phyloP scores from a whole-genome alignment of 2,797 vertebrate species.

The Sylvia borin region DNA sequence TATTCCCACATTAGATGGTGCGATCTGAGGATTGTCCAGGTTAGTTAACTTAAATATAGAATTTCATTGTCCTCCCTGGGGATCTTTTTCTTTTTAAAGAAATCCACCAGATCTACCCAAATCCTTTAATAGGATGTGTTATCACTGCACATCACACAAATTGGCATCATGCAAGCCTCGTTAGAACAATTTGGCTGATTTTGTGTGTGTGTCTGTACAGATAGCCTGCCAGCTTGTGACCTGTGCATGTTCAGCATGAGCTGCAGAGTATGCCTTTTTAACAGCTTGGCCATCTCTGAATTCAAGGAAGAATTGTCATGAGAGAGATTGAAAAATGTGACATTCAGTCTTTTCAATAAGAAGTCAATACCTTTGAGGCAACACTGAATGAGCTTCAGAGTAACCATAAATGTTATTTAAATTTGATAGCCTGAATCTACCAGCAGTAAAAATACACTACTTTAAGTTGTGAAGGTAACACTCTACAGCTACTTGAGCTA shows the following conservation, averaged over 20 bases:
- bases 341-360: constrained; percentile 52
- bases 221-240: neutral
- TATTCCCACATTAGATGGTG: neutral
- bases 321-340: constrained; percentile 25
- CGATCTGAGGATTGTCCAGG: neutral
- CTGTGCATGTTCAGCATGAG: neutral
- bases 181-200: neutral
- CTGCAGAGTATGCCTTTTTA: neutral
- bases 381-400: neutral
- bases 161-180: neutral
- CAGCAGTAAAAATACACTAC: neutral
- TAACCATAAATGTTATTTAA: constrained; percentile 7
- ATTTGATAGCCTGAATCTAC: neutral
- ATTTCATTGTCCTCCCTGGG: neutral
- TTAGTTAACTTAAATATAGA: neutral
- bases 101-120: neutral
- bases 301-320: constrained; percentile 5
- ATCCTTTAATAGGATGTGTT: neutral
- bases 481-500: neutral
- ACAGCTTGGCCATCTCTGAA: constrained; percentile 28
- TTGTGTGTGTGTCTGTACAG: neutral
- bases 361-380: constrained; percentile 22
- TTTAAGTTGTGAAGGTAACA: neutral
- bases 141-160: constrained; percentile 13
- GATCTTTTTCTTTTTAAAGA: neutral